Evolutionary conservation across 2,888 invertebrate species (phyloP), one percentile per base, ranked within the genome.

Genomic region (Mayetiola destructor): DNA sequence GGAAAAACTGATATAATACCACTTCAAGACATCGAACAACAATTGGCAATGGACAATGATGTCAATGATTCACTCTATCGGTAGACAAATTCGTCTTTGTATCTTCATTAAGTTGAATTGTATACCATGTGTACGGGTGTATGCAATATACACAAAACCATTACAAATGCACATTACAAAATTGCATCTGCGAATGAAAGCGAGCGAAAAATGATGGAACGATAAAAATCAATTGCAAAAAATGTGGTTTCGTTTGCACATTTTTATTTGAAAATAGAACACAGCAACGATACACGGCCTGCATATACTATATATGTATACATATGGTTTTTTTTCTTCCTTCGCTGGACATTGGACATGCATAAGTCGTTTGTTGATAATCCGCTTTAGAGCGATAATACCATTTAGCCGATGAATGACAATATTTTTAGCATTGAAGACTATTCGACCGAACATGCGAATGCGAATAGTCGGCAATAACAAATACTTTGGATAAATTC

Each of bases 341-440:
- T n/a, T n/a, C n/a, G n/a, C n/a, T n/a, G n/a, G n/a, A n/a, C n/a
- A n/a, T n/a, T n/a, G n/a, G n/a, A n/a, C n/a, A n/a, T n/a, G n/a
- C n/a, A n/a, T n/a, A 48, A 27, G 27, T 48, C 48, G n/a, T 9
- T 10, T 27, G 27, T n/a, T n/a, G 27, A 48, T 48, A 27, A 48
- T 48, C 48, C 48, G 48, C 48, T 48, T 48, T 48, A 16, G 48
- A 14, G 23, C 23, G 42, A 23, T 48, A 48, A 48, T 48, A 27
- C 3, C 48, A 48, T 48, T 27, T 48, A 48, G 23, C 48, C 48
- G 27, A 3, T 18, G 18, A 27, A n/a, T 16, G 48, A 27, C 14
- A 27, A n/a, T n/a, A n/a, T n/a, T n/a, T n/a, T n/a, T n/a, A n/a
- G n/a, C n/a, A n/a, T n/a, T n/a, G n/a, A 48, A 48, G 27, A 27